Percentiles rank a stretch among this genome's conserved stretches.
phyloP scores from a whole-genome alignment of 2,888 invertebrate genomes.

The Pedicia rivosa region DNA sequence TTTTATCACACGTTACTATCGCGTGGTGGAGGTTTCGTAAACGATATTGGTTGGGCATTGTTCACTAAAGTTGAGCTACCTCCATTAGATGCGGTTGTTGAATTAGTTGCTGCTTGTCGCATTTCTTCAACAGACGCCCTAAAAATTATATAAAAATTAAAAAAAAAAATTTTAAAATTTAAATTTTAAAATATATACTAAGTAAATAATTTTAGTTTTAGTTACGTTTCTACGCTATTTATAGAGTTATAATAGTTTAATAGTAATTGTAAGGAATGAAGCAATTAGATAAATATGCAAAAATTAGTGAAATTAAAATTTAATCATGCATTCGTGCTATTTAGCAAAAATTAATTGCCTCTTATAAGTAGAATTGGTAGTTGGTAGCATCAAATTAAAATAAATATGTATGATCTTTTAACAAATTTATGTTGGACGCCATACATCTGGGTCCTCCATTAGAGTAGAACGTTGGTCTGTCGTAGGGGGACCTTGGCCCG shows the following conservation, averaged over 20 bases:
- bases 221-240: too few species aligned
- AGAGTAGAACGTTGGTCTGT: conserved; percentile 63
- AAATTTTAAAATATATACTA: too few species aligned
- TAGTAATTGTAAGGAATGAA: too few species aligned
- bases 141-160: too few species aligned
- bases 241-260: too few species aligned
- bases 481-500: conserved; percentile 41
- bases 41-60: conserved; percentile 66
- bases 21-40: conserved; percentile 48
- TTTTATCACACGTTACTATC: conserved; percentile 47
- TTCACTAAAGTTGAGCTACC: conserved; percentile 62
- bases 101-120: conserved; percentile 48
- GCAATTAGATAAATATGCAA: conserved; percentile 3
- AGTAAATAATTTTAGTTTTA: too few species aligned
- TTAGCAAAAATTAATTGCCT: conserved; percentile 1
- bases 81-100: conserved; percentile 32
- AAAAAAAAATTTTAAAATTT: too few species aligned
- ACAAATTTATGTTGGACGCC: conserved; percentile 86
- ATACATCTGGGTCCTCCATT: conserved; percentile 86
- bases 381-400: not conserved
- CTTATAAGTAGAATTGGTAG: not conserved
- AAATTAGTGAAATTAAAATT: conserved; percentile 6
- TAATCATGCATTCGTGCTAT: too few species aligned
- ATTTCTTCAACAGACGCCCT: conserved; percentile 70
- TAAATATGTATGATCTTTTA: not conserved